Evolutionary conservation across 2,888 invertebrate species (phyloP).

Genomic region (Volucella bombylans): DNA sequence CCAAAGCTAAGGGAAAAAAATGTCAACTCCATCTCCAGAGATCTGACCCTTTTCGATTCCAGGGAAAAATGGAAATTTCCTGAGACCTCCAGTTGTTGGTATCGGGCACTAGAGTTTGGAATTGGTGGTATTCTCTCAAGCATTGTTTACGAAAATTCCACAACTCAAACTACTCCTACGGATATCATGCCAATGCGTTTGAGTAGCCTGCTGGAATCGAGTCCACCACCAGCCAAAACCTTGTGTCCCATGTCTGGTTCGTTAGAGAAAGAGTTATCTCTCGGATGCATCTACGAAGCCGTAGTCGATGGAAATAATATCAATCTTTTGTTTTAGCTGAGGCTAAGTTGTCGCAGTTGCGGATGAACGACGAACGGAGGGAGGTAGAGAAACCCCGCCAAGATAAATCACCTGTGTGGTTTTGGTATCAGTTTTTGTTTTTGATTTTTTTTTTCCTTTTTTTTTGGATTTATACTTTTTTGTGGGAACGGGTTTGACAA

Average conservation of each 20-base stretch:
- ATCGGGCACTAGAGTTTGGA: too few relatives aligned
- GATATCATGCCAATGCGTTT: too few relatives aligned
- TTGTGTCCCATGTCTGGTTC: conserved; percentile 64
- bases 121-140: background rate
- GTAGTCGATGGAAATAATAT: conserved; percentile 64
- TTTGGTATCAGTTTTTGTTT: conserved; percentile 30
- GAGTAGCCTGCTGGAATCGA: conserved; percentile 26
- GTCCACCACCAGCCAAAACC: background rate
- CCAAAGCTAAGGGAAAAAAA: conserved; percentile 33
- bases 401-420: conserved; percentile 65
- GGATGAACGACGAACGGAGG: background rate
- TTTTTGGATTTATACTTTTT: background rate
- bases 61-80: conserved; percentile 72
- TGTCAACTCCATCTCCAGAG: conserved; percentile 57
- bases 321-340: conserved; percentile 72
- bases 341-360: conserved; percentile 21
- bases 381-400: conserved; percentile 10
- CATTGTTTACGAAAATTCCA: conserved; percentile 49
- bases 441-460: conserved; percentile 1
- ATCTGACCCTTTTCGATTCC: conserved; percentile 73
- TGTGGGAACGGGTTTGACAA: conserved; percentile 64
- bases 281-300: conserved; percentile 57
- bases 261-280: conserved; percentile 70
- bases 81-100: conserved; percentile 26
- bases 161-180: conserved; percentile 6